These are phyloP conservation scores for Ormyrus pomaceus DNA, from an alignment of 2,888 invertebrate genomes.

Conservation along the genomic window DNA sequence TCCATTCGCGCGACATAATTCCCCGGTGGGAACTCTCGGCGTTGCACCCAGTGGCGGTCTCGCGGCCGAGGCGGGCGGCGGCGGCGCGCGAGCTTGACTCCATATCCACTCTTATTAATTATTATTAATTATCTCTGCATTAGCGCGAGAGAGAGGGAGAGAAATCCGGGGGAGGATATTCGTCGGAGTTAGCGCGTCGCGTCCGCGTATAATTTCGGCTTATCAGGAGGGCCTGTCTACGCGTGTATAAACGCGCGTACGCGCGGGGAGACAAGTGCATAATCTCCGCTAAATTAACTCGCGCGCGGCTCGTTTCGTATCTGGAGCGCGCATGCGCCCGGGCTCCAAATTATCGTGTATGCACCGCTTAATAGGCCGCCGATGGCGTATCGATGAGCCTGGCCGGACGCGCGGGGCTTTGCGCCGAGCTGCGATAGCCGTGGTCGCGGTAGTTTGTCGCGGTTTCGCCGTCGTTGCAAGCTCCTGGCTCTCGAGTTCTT, in stretches of 20 bases:
- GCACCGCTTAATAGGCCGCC: too few species aligned
- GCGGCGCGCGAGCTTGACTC: neutral
- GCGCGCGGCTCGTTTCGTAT: conserved; percentile 23
- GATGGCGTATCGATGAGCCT: too few species aligned
- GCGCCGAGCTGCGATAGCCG: too few species aligned
- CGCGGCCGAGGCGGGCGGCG: too few species aligned
- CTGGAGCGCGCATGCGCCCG: neutral
- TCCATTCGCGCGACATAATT: neutral
- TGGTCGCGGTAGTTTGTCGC: too few species aligned
- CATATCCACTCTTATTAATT: conserved; percentile 27
- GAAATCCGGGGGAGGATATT: neutral
- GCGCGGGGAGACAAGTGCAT: conserved; percentile 13
- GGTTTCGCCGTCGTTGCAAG: too few species aligned
- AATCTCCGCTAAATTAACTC: conserved; percentile 38
- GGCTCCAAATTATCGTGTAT: too few species aligned
- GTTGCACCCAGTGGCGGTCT: too few species aligned
- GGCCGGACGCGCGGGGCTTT: too few species aligned
- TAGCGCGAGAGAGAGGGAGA: neutral
- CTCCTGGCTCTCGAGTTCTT: too few species aligned
- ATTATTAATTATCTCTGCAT: conserved; percentile 41
- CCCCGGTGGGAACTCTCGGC: neutral
- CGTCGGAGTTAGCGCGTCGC: neutral
- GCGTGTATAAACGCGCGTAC: too few species aligned
- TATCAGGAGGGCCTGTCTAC: conserved; percentile 8
- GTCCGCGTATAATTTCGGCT: conserved; percentile 26